phyloP scores from a whole-genome alignment of 2,797 vertebrate genomes.

The Harpagifer antarcticus region DNA sequence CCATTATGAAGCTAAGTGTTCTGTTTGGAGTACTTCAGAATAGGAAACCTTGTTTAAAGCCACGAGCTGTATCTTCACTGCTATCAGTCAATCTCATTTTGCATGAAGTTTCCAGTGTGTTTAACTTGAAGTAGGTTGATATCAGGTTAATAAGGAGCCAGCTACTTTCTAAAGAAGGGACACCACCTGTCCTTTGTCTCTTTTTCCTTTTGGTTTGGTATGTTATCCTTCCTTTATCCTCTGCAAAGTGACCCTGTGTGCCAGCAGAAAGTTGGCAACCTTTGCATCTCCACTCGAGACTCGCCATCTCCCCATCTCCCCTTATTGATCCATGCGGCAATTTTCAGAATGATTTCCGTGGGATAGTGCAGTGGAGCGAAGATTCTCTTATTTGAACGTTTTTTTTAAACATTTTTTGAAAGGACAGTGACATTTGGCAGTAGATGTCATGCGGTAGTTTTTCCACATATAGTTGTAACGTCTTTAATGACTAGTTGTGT shows the following conservation, averaged over 20 bases:
- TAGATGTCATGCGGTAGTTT: not conserved
- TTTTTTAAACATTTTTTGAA: not conserved
- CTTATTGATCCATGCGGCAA: conserved; percentile 26
- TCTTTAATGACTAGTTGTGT: not conserved
- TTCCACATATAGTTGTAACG: not conserved
- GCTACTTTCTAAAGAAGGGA: conserved; percentile 18
- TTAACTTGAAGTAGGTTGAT: conserved; percentile 39
- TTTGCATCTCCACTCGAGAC: conserved; percentile 26
- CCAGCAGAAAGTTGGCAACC: conserved; percentile 15
- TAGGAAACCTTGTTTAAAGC: conserved; percentile 25
- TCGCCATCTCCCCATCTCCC: conserved; percentile 25
- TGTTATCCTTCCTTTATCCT: conserved; percentile 17
- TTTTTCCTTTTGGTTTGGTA: conserved; percentile 12
- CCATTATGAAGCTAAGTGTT: conserved; percentile 39
- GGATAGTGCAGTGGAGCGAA: conserved; percentile 16
- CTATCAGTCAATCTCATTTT: conserved; percentile 22
- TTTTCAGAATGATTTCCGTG: conserved; percentile 49
- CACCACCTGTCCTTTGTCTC: conserved; percentile 9
- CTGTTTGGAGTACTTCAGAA: conserved; percentile 29
- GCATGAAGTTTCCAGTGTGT: conserved; percentile 22
- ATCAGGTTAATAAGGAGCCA: conserved; percentile 23
- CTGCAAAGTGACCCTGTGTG: not conserved
- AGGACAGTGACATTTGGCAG: conserved; percentile 3
- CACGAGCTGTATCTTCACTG: conserved; percentile 37
- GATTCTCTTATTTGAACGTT: not conserved